Percentiles rank a stretch among this genome's conserved stretches.
phyloP scores from a whole-genome alignment of 2,113 vertebrate species.

The Hepsetus odoe region DNA sequence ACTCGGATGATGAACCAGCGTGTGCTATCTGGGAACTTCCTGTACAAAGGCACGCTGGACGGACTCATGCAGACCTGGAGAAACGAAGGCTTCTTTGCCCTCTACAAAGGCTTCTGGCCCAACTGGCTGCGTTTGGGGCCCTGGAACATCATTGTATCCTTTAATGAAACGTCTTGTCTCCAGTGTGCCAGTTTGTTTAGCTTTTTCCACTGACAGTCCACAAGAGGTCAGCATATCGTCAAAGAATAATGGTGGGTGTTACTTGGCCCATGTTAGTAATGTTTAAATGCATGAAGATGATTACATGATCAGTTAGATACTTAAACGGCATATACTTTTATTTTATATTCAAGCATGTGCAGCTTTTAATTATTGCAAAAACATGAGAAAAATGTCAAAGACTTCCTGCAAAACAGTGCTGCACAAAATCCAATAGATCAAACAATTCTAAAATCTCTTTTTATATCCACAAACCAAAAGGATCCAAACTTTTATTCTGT shows the following conservation, averaged over 20 bases:
- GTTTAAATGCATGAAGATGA: no score
- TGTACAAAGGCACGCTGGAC: constrained; percentile 81
- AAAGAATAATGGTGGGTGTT: neutral
- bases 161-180: constrained; percentile 47
- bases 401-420: no score
- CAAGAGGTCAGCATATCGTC: constrained; percentile 43
- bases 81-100: constrained; percentile 94
- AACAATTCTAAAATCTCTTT: no score
- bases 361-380: no score
- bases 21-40: constrained; percentile 69
- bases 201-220: constrained; percentile 19
- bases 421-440: no score
- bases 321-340: no score
- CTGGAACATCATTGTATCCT: constrained; percentile 99
- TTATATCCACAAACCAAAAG: neutral
- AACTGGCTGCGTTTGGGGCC: constrained; percentile 97
- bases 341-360: no score
- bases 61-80: constrained; percentile 89
- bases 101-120: constrained; percentile 98
- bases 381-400: no score
- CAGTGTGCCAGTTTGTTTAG: no score
- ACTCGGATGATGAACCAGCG: constrained; percentile 85
- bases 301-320: no score
- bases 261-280: neutral
- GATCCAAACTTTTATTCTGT: neutral